Conservation (phyloP, 1,140 invertebrate species). For the Diabrotica undecimpunctata region DNA sequence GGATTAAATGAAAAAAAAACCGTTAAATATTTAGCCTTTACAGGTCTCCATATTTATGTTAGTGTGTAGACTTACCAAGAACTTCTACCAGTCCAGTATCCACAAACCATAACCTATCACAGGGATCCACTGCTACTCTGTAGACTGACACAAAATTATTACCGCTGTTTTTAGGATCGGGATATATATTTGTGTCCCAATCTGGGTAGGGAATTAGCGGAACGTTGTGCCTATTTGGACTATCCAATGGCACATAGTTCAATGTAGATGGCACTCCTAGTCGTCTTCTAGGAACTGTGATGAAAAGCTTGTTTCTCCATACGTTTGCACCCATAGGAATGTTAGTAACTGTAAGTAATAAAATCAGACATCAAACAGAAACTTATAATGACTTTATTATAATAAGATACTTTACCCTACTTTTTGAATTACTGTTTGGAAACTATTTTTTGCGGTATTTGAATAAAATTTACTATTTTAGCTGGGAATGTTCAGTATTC, state of each 20-base stretch:
- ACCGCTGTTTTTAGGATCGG: slow-evolving; percentile 35
- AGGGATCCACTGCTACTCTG: slow-evolving; percentile 61
- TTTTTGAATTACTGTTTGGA: no score
- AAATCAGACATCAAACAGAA: no score
- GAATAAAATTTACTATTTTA: no score
- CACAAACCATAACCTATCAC: slow-evolving; percentile 69
- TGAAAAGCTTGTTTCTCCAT: slow-evolving; percentile 63
- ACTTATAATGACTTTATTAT: no score
- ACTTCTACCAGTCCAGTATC: slow-evolving; percentile 65
- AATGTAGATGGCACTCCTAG: slow-evolving; percentile 65
- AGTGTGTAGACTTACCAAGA: slow-evolving; percentile 33
- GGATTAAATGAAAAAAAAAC: background rate
- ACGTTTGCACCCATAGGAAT: slow-evolving; percentile 68
- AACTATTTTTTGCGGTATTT: no score
- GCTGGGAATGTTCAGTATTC: no score
- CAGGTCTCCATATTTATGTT: background rate
- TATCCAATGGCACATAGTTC: slow-evolving; percentile 58
- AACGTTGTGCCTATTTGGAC: slow-evolving; percentile 43
- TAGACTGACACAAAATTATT: slow-evolving; percentile 61
- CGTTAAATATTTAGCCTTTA: no score
- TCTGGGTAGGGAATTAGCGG: slow-evolving; percentile 62
- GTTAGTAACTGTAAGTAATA: slow-evolving; percentile 57
- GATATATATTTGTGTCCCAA: slow-evolving; percentile 55
- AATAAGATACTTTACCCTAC: no score
- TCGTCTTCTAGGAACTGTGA: slow-evolving; percentile 66